Evolutionary conservation across 2,888 invertebrate species (phyloP).

Genomic region (Fabriciana adippe): DNA sequence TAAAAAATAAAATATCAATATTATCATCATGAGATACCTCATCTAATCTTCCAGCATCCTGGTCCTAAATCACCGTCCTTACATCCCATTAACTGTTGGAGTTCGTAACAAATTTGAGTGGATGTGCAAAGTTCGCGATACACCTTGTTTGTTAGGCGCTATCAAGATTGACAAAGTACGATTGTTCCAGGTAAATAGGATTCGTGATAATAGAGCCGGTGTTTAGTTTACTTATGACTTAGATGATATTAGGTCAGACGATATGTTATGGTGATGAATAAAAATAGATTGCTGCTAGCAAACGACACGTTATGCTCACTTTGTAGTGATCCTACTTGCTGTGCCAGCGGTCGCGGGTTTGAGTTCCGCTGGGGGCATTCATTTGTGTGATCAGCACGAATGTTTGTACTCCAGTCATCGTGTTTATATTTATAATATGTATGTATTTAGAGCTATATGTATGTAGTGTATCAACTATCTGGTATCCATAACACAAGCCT

Average conservation of each 20-base stretch:
- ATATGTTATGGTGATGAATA: not conserved
- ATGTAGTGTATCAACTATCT: too few relatives aligned
- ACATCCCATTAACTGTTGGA: slow-evolving; percentile 67
- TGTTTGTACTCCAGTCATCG: too few relatives aligned
- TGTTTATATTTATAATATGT: too few relatives aligned
- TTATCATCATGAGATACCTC: slow-evolving; percentile 31
- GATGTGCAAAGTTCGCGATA: slow-evolving; percentile 59
- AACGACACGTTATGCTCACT: too few relatives aligned
- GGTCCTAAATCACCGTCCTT: slow-evolving; percentile 57
- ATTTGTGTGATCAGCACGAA: too few relatives aligned
- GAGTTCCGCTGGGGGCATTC: too few relatives aligned
- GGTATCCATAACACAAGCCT: too few relatives aligned
- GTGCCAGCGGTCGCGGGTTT: too few relatives aligned
- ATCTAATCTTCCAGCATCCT: slow-evolving; percentile 42
- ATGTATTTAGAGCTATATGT: too few relatives aligned
- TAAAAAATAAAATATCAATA: not conserved
- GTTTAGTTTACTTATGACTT: not conserved
- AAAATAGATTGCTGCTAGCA: not conserved
- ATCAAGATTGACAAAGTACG: slow-evolving; percentile 36
- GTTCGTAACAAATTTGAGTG: slow-evolving; percentile 65
- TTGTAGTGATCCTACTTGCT: too few relatives aligned
- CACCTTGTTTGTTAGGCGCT: slow-evolving; percentile 42
- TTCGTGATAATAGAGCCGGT: slow-evolving; percentile 5
- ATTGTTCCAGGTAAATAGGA: slow-evolving; percentile 30
- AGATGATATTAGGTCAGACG: not conserved